Conservation (phyloP, 2,888 invertebrate species). For the Lithosia quadra region DNA sequence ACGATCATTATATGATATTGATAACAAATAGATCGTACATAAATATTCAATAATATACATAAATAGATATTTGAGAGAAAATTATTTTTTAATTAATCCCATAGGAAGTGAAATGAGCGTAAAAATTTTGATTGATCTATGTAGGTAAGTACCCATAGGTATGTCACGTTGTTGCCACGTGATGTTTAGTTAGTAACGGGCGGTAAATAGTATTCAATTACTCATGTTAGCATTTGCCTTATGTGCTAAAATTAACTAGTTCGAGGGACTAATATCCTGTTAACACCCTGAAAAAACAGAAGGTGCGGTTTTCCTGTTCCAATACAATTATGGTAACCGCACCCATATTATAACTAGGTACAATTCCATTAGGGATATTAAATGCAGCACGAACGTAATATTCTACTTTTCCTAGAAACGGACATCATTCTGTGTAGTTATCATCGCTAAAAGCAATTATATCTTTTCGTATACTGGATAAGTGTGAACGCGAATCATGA, state of each 20-base stretch:
- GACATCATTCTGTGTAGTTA: constrained; percentile 9
- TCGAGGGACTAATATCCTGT: constrained; percentile 38
- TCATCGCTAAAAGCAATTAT: constrained; percentile 17
- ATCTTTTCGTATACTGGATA: constrained; percentile 29
- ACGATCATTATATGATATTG: not conserved
- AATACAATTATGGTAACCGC: constrained; percentile 38
- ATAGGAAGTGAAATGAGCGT: constrained; percentile 4
- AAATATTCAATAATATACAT: not conserved
- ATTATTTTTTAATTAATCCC: not conserved
- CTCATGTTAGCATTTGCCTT: constrained; percentile 7
- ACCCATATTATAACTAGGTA: constrained; percentile 40
- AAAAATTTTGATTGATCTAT: not conserved
- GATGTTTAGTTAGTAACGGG: not conserved
- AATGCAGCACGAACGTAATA: constrained; percentile 42
- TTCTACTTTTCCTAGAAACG: constrained; percentile 32
- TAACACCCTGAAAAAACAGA: constrained; percentile 28
- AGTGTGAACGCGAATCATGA: constrained; percentile 27
- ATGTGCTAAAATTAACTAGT: constrained; percentile 22
- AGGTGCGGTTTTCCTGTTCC: constrained; percentile 50
- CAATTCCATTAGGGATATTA: constrained; percentile 54
- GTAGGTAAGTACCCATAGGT: not conserved
- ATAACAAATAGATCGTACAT: constrained; percentile 8
- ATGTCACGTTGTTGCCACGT: constrained; percentile 8
- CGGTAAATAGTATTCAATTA: constrained; percentile 7
- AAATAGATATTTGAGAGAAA: not conserved